A percentile compares a stretch with the other conserved stretches of the same genome.
Conservation (phyloP, 2,888 invertebrate genomes). For the Sesia apiformis region DNA sequence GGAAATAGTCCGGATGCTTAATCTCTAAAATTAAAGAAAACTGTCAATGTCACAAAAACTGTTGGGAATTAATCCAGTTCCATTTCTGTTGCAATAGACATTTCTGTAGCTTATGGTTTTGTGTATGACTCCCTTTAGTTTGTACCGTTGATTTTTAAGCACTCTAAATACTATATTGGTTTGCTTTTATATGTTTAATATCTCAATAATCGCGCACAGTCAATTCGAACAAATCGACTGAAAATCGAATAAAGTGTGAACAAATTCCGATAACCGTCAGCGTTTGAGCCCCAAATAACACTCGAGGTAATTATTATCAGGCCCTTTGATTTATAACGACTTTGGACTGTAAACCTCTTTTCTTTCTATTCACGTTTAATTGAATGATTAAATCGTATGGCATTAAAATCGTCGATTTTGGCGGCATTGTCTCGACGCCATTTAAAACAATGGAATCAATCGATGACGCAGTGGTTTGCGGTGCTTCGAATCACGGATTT, state of each 20-base stretch:
- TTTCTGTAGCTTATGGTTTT: no score
- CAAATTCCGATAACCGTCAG: not conserved
- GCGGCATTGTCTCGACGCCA: constrained; percentile 32
- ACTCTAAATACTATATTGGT: no score
- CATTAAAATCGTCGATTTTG: constrained; percentile 29
- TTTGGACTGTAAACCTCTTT: constrained; percentile 62
- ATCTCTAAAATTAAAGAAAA: no score
- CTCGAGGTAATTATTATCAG: constrained; percentile 48
- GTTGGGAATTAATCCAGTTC: no score
- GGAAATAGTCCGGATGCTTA: no score
- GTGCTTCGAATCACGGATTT: not conserved
- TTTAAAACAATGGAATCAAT: constrained; percentile 56
- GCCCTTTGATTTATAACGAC: constrained; percentile 57
- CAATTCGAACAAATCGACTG: no score
- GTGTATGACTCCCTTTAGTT: no score
- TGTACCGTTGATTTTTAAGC: no score
- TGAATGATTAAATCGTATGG: constrained; percentile 58
- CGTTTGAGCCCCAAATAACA: not conserved
- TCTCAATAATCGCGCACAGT: no score
- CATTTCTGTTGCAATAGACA: no score
- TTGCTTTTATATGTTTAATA: no score
- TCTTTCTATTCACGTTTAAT: constrained; percentile 60
- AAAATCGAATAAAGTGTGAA: not conserved
- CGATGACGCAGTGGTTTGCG: constrained; percentile 28
- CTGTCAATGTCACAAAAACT: no score